phyloP scores from a whole-genome alignment of 2,797 vertebrate genomes.

The Pterois miles region DNA sequence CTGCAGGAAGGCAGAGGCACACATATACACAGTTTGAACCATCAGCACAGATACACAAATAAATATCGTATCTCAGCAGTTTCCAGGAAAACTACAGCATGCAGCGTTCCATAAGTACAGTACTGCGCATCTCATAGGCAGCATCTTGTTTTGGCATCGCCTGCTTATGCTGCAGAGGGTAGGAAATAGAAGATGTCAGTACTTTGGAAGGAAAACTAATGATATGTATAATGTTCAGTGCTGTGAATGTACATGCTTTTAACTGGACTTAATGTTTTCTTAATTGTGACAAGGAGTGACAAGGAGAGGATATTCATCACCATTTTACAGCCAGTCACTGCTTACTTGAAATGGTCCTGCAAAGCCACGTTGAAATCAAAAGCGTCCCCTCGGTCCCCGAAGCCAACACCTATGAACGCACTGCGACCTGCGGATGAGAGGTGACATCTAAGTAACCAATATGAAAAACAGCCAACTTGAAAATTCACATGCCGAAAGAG shows the following conservation, averaged over 20 bases:
- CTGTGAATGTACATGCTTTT: background rate
- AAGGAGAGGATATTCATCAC: background rate
- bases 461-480: background rate
- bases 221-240: background rate
- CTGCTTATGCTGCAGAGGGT: background rate
- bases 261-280: background rate
- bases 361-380: constrained; percentile 96
- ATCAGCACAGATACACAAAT: constrained; percentile 47
- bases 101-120: background rate
- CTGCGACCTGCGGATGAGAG: constrained; percentile 85
- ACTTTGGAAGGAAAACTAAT: background rate
- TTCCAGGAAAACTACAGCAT: constrained; percentile 11
- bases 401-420: constrained; percentile 96
- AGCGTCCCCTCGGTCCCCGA: constrained; percentile 92
- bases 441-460: background rate
- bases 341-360: constrained; percentile 98
- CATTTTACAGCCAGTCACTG: background rate
- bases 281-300: background rate
- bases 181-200: background rate
- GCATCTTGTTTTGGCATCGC: background rate
- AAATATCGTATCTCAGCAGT: constrained; percentile 48
- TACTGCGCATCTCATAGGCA: background rate
- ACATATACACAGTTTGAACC: background rate
- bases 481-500: background rate
- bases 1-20: constrained; percentile 66